Evolutionary conservation across 2,888 invertebrate genomes (phyloP), one percentile per base, ranked within the genome.

Genomic region (Dusona sp.): DNA sequence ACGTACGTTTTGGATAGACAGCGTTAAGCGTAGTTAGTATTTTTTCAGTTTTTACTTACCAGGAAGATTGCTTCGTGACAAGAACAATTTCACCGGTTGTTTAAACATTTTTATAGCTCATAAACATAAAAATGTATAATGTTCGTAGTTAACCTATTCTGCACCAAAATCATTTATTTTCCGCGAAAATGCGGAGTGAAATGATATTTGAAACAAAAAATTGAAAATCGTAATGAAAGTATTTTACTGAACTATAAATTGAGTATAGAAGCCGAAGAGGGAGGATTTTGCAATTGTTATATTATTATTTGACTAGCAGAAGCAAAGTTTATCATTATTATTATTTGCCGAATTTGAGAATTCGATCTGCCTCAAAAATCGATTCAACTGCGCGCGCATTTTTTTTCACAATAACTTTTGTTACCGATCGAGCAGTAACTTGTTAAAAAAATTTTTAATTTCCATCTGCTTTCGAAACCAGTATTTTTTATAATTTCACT

Each of bases 41-140:
- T 57, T 22, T 64, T 33, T 33, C 13, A 51, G 9, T 64, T 19
- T 36, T 7, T 29, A 88, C 87, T 87, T 51, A 89, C 89, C 83
- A 33, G 82, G 65, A 33, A 88, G 29, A 57, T 65, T 77, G 57
- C 79, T 88, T 3, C 73, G 57, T 11, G 83, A 78, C 42, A 73
- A 72, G n/a, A 83, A 87, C 61, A 88, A 75, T 77, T 86, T 89
- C 7, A 83, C 38, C 45, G 89, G 64, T 68, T 87, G 87, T 87
- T 88, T 89, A 42, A 89, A 89, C 88, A 89, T 88, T 87, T 84
- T 88, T 80, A 16, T 29, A 61, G 29, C 61, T 61, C 61, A 61
- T 29, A 61, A 29, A 61, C 61, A 61, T 29, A 61, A 29, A 61
- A 29, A 61, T 29, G 29, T 61, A 29, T 29, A 61, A 29, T 61